A percentile compares a stretch with the other conserved stretches of the same genome.
Conservation (phyloP, 1,140 invertebrate genomes). For the Tenebrio molitor region DNA sequence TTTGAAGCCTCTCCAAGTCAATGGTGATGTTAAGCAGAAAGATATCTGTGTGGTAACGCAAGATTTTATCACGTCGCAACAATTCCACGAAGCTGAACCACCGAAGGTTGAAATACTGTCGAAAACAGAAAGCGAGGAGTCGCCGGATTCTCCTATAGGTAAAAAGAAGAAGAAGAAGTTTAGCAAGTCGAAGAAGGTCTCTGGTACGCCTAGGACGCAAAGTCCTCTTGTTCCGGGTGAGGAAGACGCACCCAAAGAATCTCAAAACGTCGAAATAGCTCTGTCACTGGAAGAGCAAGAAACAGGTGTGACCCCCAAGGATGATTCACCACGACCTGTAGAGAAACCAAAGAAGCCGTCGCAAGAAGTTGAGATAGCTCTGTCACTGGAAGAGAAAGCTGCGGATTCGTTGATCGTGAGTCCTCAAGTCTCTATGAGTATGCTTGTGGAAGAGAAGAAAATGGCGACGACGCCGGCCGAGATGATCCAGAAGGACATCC, state of each 20-base stretch:
- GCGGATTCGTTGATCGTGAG: slow-evolving; percentile 49
- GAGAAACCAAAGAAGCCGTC: slow-evolving; percentile 47
- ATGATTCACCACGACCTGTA: slow-evolving; percentile 27
- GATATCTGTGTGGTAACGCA: slow-evolving; percentile 12
- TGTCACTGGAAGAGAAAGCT: slow-evolving; percentile 63
- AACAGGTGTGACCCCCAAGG: not conserved
- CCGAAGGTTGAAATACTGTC: not conserved
- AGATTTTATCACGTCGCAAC: slow-evolving; percentile 50
- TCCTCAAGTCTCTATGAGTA: slow-evolving; percentile 58
- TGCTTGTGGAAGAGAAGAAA: slow-evolving; percentile 58
- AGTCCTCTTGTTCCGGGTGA: slow-evolving; percentile 16
- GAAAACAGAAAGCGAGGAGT: slow-evolving; percentile 2
- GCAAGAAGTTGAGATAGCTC: slow-evolving; percentile 50
- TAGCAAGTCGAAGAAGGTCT: slow-evolving; percentile 42
- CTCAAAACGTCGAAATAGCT: slow-evolving; percentile 51
- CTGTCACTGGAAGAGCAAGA: slow-evolving; percentile 53
- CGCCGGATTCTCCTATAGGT: slow-evolving; percentile 28
- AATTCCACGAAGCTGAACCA: slow-evolving; percentile 32
- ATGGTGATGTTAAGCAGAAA: slow-evolving; percentile 40
- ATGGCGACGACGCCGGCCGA: slow-evolving; percentile 43
- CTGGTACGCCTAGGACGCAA: slow-evolving; percentile 34
- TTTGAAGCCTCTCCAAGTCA: not conserved
- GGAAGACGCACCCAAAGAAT: slow-evolving; percentile 13
- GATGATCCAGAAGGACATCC: slow-evolving; percentile 58
- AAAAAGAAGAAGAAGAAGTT: slow-evolving; percentile 46